phyloP scores from a whole-genome alignment of 2,113 vertebrate species.

The Ciconia maguari region DNA sequence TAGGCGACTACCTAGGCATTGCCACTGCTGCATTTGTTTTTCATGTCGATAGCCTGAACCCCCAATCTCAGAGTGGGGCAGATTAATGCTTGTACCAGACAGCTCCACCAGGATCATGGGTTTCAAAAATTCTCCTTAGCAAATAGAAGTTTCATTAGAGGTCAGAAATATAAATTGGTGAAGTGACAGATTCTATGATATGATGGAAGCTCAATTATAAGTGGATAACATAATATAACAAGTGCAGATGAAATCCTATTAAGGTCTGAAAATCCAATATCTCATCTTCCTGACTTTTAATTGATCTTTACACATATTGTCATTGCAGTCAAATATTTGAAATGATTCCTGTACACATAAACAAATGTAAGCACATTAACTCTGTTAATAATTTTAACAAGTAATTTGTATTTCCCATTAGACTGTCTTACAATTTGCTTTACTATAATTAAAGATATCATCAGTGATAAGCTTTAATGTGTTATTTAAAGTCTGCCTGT shows the following conservation, averaged over 20 bases:
- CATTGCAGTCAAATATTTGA: constrained; percentile 79
- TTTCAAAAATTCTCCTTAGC: constrained; percentile 71
- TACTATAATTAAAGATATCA: constrained; percentile 80
- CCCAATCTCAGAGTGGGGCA: not conserved
- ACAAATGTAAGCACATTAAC: constrained; percentile 84
- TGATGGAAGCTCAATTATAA: constrained; percentile 83
- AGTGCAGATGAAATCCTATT: constrained; percentile 83
- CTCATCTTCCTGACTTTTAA: constrained; percentile 85
- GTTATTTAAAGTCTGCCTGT: constrained; percentile 73
- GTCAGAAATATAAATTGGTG: constrained; percentile 77
- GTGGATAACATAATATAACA: constrained; percentile 80
- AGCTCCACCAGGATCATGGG: constrained; percentile 16
- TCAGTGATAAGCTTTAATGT: constrained; percentile 72
- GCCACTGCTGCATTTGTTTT: constrained; percentile 23
- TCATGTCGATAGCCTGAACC: not conserved
- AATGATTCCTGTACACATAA: constrained; percentile 78
- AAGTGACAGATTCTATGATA: constrained; percentile 75
- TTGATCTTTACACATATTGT: constrained; percentile 85
- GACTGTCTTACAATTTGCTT: constrained; percentile 73
- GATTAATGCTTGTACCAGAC: not conserved
- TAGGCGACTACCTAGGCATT: not conserved
- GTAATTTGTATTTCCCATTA: constrained; percentile 83
- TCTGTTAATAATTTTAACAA: constrained; percentile 83
- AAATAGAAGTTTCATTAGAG: constrained; percentile 75
- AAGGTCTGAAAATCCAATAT: constrained; percentile 82